Evolutionary conservation across 2,797 vertebrate species (phyloP).

Genomic region (Ispidina picta): DNA sequence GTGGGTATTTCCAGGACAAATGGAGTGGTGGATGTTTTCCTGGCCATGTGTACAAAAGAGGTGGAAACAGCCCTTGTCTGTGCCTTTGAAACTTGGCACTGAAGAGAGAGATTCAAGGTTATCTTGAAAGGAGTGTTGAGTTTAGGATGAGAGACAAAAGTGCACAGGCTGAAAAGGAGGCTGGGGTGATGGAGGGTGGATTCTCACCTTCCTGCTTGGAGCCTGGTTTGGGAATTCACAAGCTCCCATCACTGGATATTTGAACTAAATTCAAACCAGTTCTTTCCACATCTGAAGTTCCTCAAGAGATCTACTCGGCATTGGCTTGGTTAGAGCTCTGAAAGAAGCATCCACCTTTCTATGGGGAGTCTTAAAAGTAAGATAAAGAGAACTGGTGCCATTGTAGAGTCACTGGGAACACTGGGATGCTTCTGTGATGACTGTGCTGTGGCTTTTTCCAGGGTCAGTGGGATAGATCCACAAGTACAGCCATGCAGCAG

Average conservation of each 20-base stretch:
- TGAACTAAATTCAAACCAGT: neutral
- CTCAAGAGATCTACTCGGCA: neutral
- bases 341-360: neutral
- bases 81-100: neutral
- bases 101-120: neutral
- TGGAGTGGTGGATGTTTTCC: neutral
- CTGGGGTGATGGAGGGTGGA: neutral
- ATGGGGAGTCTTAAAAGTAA: neutral
- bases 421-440: neutral
- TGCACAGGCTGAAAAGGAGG: neutral
- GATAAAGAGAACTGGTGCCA: neutral
- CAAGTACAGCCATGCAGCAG: neutral
- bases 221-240: neutral
- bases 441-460: neutral
- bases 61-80: neutral
- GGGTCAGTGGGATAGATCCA: neutral
- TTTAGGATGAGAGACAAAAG: neutral
- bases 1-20: neutral
- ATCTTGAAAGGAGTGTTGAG: neutral
- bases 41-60: neutral
- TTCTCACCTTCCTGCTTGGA: neutral
- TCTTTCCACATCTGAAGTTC: neutral
- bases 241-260: neutral
- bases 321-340: neutral
- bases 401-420: neutral